Percentiles rank a stretch among this genome's conserved stretches.
phyloP scores from a whole-genome alignment of 2,888 invertebrate genomes.

The Eudemis profundana region DNA sequence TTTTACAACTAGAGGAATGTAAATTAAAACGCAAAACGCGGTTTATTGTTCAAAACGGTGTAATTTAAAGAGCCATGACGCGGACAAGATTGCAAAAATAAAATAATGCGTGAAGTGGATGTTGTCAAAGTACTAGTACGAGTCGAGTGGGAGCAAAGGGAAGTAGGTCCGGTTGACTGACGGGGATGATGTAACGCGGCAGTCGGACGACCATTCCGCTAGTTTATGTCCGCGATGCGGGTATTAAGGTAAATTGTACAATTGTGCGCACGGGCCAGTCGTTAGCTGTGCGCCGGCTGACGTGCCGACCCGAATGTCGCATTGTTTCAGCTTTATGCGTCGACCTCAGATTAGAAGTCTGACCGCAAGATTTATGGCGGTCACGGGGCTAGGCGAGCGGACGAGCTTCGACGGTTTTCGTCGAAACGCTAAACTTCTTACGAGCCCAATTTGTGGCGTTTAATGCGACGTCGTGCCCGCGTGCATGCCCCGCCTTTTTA shows the following conservation, averaged over 20 bases:
- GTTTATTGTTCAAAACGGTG: constrained; percentile 48
- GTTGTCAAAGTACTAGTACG: no score
- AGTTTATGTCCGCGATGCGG: constrained; percentile 76
- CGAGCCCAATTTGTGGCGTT: constrained; percentile 80
- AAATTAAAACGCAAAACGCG: constrained; percentile 51
- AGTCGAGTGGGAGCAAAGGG: constrained; percentile 13
- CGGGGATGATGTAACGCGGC: constrained; percentile 29
- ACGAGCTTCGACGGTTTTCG: constrained; percentile 68
- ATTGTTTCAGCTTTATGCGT: constrained; percentile 81
- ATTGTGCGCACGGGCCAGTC: constrained; percentile 83
- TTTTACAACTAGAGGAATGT: constrained; percentile 45
- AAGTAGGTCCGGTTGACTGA: constrained; percentile 20
- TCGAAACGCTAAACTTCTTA: constrained; percentile 80
- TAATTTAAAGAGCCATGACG: constrained; percentile 45
- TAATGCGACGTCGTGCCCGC: constrained; percentile 78
- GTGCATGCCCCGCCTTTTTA: constrained; percentile 83
- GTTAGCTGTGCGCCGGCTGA: constrained; percentile 71
- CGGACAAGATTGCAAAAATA: constrained; percentile 35
- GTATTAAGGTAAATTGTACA: constrained; percentile 83
- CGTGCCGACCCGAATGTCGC: constrained; percentile 77
- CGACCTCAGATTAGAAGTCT: constrained; percentile 79
- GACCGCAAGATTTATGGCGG: constrained; percentile 78
- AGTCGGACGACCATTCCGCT: constrained; percentile 64
- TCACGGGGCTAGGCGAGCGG: constrained; percentile 72
- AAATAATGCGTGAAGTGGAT: constrained; percentile 17